phyloP scores from a whole-genome alignment of 2,797 vertebrate genomes.

The Platyrinchus mystaceus region DNA sequence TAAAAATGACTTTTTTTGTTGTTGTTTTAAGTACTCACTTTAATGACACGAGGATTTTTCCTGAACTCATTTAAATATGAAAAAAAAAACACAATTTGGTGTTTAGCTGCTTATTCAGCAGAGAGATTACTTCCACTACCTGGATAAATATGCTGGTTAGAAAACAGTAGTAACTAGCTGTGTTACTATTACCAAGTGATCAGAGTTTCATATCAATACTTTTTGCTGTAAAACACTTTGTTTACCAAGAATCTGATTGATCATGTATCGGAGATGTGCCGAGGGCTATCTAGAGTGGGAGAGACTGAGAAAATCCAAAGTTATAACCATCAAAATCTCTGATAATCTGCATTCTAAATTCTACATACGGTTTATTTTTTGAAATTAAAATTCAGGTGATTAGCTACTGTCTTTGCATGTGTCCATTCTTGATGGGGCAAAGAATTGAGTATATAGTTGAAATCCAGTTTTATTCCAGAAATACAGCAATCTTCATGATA shows the following conservation, averaged over 20 bases:
- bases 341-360: neutral
- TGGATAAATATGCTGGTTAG: neutral
- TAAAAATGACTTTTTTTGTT: neutral
- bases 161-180: neutral
- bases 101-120: neutral
- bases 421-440: neutral
- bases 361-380: neutral
- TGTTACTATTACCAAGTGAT: neutral
- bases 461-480: neutral
- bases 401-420: neutral
- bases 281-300: neutral
- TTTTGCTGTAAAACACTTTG: neutral
- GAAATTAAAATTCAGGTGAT: neutral
- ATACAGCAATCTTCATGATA: neutral
- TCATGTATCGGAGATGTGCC: neutral
- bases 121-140: neutral
- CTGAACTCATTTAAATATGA: neutral
- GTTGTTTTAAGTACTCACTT: neutral
- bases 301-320: neutral
- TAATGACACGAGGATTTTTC: neutral
- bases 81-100: neutral
- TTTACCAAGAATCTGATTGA: neutral
- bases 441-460: neutral
- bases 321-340: neutral
- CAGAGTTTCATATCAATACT: neutral